Evolutionary conservation across 2,113 vertebrate genomes (phyloP).

Genomic region (Sarotherodon lohbergeri): DNA sequence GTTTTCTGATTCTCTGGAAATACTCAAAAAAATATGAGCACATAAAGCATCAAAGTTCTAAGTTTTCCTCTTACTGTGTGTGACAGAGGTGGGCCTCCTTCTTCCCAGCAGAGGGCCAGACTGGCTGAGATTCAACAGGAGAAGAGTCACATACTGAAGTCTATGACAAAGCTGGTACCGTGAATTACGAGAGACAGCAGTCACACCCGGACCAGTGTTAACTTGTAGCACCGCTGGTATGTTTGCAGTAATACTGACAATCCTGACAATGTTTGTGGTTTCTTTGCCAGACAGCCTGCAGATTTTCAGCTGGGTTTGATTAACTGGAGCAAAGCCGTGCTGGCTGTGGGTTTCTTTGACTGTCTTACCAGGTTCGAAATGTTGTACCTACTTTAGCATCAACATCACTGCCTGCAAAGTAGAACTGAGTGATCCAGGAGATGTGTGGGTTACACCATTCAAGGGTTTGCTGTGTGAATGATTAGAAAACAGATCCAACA

Average conservation of each 20-base stretch:
- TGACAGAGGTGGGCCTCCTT: background rate
- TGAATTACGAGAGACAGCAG: background rate
- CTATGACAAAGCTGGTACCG: background rate
- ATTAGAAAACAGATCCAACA: background rate
- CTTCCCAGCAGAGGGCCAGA: background rate
- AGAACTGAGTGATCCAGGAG: background rate
- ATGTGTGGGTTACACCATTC: background rate
- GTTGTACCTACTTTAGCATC: background rate
- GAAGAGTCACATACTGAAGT: background rate
- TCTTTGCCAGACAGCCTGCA: background rate
- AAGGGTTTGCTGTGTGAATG: background rate
- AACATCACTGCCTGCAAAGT: background rate
- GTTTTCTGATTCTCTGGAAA: background rate
- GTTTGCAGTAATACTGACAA: background rate
- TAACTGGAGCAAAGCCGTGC: background rate
- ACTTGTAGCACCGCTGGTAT: background rate
- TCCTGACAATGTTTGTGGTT: background rate
- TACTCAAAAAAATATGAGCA: background rate
- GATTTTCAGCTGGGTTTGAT: background rate
- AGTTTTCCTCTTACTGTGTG: background rate
- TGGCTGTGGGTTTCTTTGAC: background rate
- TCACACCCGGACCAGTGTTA: background rate
- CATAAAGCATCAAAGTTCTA: background rate
- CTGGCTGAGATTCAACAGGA: background rate
- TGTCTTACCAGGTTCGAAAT: background rate